Evolutionary conservation across 1,140 invertebrate genomes (phyloP), one percentile per base, ranked within the genome.

Genomic region (Drosophila punjabiensis): DNA sequence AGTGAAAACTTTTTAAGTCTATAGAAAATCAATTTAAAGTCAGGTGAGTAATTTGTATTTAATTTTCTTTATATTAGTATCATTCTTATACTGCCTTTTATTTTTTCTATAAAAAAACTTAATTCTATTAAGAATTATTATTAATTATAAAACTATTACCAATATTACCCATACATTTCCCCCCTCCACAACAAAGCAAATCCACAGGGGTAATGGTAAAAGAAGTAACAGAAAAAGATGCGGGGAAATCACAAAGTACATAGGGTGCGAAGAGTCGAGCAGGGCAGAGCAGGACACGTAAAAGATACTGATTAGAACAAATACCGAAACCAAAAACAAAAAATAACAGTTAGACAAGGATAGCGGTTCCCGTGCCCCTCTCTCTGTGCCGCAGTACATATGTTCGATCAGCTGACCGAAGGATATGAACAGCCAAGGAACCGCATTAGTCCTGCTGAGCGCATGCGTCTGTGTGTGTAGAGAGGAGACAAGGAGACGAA

Each of bases 351-450:
- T 79, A 87, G 86, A 90, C 69, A 79, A 71, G 86, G 79, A 90
- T 81, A 80, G 85, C 82, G 62, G 75, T 73, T 24, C 14, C 20
- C 20, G 33, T 10, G 33, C 30, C 58, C 20, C 18, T 77, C 55
- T 50, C 39, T 47, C 47, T 47, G 35, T 33, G 71, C 43, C 50
- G 32, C 52, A 41, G 50, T 64, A 77, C 84, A 88, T 88, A 89
- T 88, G 84, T 83, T 81, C 86, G 62, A 80, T 82, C 86, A 89
- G 87, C 86, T 90, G 86, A 45, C 63, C 86, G 79, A 91, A 90
- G 86, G 87, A 90, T 81, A 90, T 80, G 63, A 64, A 71, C 48
- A 89, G 79, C 82, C 76, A 59, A 79, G 79, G 50, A 67, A 52
- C 55, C 37, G 61, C 85, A 86, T 91, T 90, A 77, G 82, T 90